These are phyloP conservation scores for Catocala fraxini DNA, from an alignment of 2,888 invertebrate genomes.

Conservation along the genomic window DNA sequence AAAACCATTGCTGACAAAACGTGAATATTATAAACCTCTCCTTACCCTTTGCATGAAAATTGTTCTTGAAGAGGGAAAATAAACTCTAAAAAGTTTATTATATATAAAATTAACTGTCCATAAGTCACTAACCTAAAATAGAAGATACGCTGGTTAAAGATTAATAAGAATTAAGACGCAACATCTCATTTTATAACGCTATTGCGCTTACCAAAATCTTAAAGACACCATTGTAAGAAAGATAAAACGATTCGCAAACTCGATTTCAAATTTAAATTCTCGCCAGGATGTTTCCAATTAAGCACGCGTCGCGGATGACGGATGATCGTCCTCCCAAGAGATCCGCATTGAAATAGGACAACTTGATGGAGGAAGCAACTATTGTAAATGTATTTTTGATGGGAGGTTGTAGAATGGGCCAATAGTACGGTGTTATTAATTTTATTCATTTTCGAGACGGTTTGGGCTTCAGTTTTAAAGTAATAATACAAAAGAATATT, in stretches of 20 bases:
- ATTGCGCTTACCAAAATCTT: slow-evolving; percentile 16
- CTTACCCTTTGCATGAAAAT: too few species aligned
- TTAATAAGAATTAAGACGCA: neutral
- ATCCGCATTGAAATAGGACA: slow-evolving; percentile 19
- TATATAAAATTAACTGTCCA: neutral
- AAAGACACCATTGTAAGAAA: slow-evolving; percentile 23
- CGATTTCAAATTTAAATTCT: slow-evolving; percentile 73
- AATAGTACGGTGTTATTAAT: too few species aligned
- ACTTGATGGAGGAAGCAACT: slow-evolving; percentile 34
- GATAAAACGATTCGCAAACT: slow-evolving; percentile 53
- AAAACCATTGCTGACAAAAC: too few species aligned
- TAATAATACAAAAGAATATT: too few species aligned
- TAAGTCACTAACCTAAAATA: neutral
- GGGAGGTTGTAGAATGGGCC: neutral
- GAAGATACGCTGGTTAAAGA: too few species aligned
- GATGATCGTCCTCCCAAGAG: slow-evolving; percentile 63
- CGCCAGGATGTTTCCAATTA: slow-evolving; percentile 73
- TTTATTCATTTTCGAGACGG: too few species aligned
- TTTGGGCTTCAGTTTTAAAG: too few species aligned
- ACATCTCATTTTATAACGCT: neutral
- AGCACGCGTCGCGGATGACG: slow-evolving; percentile 73
- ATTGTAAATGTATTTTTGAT: slow-evolving; percentile 25
- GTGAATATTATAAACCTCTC: too few species aligned
- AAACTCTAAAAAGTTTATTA: too few species aligned
- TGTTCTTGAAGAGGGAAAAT: too few species aligned